Evolutionary conservation across 2,797 vertebrate genomes (phyloP).

Genomic region (Spinibarbus caldwelli): DNA sequence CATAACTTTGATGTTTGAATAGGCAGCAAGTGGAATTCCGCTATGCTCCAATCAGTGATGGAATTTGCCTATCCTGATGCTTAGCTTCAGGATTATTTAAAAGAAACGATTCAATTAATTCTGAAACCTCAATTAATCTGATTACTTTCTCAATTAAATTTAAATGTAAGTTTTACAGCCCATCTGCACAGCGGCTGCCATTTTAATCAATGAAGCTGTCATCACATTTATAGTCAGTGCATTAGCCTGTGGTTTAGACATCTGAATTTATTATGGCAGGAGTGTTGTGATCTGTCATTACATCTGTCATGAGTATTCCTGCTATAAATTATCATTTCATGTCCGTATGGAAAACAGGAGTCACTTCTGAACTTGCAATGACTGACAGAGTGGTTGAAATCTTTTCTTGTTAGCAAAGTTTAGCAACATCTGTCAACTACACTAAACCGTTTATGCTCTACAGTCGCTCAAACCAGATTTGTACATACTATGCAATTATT

Average conservation of each 20-base stretch:
- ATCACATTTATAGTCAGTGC: neutral
- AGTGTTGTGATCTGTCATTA: conserved; percentile 9
- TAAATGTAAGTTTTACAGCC: conserved; percentile 19
- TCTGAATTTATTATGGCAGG: neutral
- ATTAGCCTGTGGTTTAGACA: conserved; percentile 5
- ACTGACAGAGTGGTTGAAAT: neutral
- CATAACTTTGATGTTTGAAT: neutral
- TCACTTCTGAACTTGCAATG: neutral
- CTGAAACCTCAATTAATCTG: conserved; percentile 26
- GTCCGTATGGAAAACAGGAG: neutral
- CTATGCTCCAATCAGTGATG: neutral
- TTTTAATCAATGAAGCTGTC: neutral
- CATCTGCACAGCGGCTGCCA: conserved; percentile 6
- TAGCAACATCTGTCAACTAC: neutral
- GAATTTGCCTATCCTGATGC: conserved; percentile 15
- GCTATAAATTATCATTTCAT: neutral
- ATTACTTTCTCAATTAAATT: conserved; percentile 21
- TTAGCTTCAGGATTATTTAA: conserved; percentile 26
- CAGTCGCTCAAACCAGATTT: neutral
- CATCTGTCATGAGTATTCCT: neutral
- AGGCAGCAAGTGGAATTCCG: neutral
- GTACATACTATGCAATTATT: neutral
- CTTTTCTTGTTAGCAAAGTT: neutral
- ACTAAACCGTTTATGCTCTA: neutral
- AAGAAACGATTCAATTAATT: conserved; percentile 11